Conservation (phyloP, 2,888 invertebrate genomes). For the Abscondita cerata region DNA sequence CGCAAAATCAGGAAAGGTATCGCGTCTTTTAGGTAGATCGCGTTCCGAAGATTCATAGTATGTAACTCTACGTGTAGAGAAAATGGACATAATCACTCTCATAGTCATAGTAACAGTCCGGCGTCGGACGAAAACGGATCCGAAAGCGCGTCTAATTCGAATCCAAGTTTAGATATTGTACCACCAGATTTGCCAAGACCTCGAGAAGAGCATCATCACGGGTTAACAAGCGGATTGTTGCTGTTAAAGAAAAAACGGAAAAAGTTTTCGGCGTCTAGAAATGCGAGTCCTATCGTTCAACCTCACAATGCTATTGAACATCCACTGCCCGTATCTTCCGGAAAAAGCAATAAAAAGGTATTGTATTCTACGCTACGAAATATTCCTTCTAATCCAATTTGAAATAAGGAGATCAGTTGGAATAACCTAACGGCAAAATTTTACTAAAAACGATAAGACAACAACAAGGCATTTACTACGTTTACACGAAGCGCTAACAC, state of each 20-base stretch:
- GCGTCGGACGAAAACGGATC: constrained; percentile 75
- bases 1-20: constrained; percentile 81
- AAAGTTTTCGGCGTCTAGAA: constrained; percentile 82
- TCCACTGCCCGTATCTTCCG: constrained; percentile 49
- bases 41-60: constrained; percentile 87
- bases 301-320: constrained; percentile 57
- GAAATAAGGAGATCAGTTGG: no score
- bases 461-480: no score
- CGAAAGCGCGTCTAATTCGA: constrained; percentile 74
- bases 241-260: constrained; percentile 81
- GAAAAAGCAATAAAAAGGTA: constrained; percentile 48
- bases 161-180: constrained; percentile 66
- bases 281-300: constrained; percentile 66
- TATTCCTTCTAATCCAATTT: no score
- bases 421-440: no score
- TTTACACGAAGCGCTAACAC: no score
- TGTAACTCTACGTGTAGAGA: constrained; percentile 63
- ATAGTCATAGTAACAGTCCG: constrained; percentile 64
- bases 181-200: constrained; percentile 38
- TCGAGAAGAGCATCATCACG: constrained; percentile 52
- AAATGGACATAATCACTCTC: constrained; percentile 61
- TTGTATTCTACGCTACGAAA: no score
- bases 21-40: constrained; percentile 79
- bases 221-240: constrained; percentile 69
- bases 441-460: no score